These are phyloP conservation scores for Zeugodacus cucurbitae DNA, from an alignment of 1,140 invertebrate genomes.

Conservation along the genomic window DNA sequence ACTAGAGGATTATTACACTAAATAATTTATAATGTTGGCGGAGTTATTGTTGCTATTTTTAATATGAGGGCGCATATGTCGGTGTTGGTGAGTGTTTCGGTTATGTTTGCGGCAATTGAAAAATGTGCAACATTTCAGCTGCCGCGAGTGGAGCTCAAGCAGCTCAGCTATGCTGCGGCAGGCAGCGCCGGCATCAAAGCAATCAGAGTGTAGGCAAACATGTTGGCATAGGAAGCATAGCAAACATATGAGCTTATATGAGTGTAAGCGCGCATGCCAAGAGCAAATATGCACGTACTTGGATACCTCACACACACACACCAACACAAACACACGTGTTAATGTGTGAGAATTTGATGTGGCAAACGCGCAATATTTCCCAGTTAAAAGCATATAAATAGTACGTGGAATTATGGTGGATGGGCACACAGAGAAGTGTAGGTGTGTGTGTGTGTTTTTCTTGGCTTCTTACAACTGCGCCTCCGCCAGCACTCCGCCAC, in stretches of 20 bases:
- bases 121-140: neutral
- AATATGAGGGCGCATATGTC: no score
- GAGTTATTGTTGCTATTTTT: no score
- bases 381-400: slow-evolving; percentile 10
- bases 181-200: neutral
- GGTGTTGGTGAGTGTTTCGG: no score
- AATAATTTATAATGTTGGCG: neutral
- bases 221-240: neutral
- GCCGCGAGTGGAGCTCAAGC: neutral
- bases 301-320: neutral
- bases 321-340: neutral
- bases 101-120: neutral
- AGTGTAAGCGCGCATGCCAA: neutral
- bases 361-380: neutral
- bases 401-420: neutral
- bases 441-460: neutral
- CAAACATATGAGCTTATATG: neutral
- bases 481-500: neutral
- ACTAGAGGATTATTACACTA: neutral
- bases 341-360: neutral
- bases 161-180: neutral
- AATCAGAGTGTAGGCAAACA: neutral
- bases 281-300: neutral
- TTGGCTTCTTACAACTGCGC: neutral
- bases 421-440: no score